Base-by-base conservation (phyloP, 2,113 vertebrate species). In the Centropus unirufus region DNA sequence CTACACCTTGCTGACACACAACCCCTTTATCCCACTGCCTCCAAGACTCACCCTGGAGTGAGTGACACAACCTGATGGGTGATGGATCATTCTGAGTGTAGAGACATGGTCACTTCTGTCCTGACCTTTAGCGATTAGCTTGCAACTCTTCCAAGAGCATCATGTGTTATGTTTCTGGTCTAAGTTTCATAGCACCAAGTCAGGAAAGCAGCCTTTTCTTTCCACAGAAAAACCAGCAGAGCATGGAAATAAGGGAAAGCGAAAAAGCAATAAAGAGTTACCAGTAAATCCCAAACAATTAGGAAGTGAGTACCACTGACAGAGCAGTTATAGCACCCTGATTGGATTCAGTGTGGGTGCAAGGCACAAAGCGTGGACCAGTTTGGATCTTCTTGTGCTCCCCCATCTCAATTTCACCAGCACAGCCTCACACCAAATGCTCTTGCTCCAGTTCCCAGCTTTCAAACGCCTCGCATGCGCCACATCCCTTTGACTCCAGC, bases 381-480 rank as follows among this genome's bases (percentile, higher is more conserved):
- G 4, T 5, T 24, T 9, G 20, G 9, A 11, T 24, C 82, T 51
- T 18, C 44, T 14, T 1, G 1, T 15, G 12, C 36, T 89, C 57
- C 52, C 18, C 11, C 1, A 6, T 6, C n/a, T 19, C 4, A 0
- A 40, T 19, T 51, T 58, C 63, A 70, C 17, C 83, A 73, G 47
- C 47, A 26, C 22, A 24, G 52, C 8, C 29, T 75, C 80, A 24
- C 78, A 20, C 18, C 9, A 1, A 19, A 17, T 1, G 13, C 27
- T 70, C 57, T 6, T 23, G 20, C 30, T 74, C 52, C 9, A 8
- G 23, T 23, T 73, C 82, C 64, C 46, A 20, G 1, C 27, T 67
- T 67, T 14, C 62, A 2, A 0, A 36, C 1, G 44, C 52, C 26
- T 4, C 7, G 0, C 4, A 0, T 14, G 22, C 40, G 5, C 34